Evolutionary conservation across 2,888 invertebrate species (phyloP).

Genomic region (Drosophila neutralis): DNA sequence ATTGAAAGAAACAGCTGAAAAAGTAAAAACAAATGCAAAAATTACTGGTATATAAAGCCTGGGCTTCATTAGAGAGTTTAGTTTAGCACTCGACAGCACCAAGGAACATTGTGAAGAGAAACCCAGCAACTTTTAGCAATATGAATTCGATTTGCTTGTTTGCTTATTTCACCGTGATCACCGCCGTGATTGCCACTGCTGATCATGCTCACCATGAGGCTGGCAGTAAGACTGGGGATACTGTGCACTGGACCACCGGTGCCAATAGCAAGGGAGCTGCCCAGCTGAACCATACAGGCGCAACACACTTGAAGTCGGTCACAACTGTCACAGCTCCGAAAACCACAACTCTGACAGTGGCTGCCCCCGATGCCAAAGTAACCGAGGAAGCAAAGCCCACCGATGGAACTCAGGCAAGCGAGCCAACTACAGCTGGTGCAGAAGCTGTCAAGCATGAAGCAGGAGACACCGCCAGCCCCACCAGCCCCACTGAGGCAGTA

Average conservation of each 20-base stretch:
- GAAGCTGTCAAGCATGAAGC: constrained; percentile 19
- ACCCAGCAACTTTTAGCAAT: constrained; percentile 1
- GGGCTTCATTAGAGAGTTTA: background rate
- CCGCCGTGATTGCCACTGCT: constrained; percentile 5
- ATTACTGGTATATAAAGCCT: constrained; percentile 13
- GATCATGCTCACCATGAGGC: constrained; percentile 27
- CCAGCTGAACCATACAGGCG: constrained; percentile 17
- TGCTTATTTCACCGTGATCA: constrained; percentile 7
- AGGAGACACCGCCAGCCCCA: background rate
- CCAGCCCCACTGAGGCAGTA: background rate
- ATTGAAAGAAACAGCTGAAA: constrained; percentile 32
- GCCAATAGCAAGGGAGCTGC: constrained; percentile 41
- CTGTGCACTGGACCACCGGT: constrained; percentile 47
- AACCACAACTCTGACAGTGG: background rate
- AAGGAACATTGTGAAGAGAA: background rate
- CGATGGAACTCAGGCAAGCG: background rate
- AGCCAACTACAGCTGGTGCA: background rate
- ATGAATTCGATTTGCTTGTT: constrained; percentile 35
- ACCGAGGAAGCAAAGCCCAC: background rate
- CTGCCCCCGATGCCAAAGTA: background rate
- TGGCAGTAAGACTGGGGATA: constrained; percentile 22
- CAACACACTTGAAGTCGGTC: background rate
- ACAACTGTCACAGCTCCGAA: background rate
- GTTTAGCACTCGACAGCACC: constrained; percentile 26
- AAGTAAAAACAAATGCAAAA: background rate